Conservation (phyloP, 2,888 invertebrate species). For the Bembecia ichneumoniformis region DNA sequence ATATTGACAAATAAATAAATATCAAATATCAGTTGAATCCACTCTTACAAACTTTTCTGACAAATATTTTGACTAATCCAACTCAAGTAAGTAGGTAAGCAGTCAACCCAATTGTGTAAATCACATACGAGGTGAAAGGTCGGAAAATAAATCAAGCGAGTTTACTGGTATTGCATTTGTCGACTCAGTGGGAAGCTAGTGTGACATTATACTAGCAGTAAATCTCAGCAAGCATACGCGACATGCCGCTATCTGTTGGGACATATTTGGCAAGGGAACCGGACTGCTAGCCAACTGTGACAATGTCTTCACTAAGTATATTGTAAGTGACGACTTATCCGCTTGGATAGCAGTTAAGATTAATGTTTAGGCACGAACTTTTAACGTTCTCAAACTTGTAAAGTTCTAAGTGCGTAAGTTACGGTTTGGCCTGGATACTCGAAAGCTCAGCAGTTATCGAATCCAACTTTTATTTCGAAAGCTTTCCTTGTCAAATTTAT, state of each 20-base stretch:
- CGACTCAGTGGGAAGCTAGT: constrained; percentile 20
- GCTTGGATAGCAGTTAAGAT: constrained; percentile 1
- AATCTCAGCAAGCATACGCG: constrained; percentile 26
- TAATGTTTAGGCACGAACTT: background rate
- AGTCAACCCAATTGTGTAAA: background rate
- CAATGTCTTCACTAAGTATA: constrained; percentile 28
- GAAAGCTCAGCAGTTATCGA: background rate
- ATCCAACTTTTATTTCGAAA: too few species aligned
- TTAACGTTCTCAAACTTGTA: background rate
- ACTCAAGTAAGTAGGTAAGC: background rate
- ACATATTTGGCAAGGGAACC: constrained; percentile 62
- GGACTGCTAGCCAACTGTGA: constrained; percentile 58
- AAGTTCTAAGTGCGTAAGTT: background rate
- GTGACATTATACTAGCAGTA: constrained; percentile 49
- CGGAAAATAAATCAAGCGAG: background rate
- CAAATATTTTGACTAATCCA: too few species aligned
- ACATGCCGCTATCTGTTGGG: constrained; percentile 44
- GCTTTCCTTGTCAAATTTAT: too few species aligned
- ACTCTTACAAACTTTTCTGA: too few species aligned
- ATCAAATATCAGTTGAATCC: too few species aligned
- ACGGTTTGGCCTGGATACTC: background rate
- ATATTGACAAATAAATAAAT: too few species aligned
- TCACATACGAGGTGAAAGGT: background rate
- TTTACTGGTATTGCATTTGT: background rate
- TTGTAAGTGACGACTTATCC: constrained; percentile 4